A percentile compares a stretch with the other conserved stretches of the same genome.
phyloP scores from a whole-genome alignment of 1,140 invertebrate genomes.

The Mylabris phalerata region DNA sequence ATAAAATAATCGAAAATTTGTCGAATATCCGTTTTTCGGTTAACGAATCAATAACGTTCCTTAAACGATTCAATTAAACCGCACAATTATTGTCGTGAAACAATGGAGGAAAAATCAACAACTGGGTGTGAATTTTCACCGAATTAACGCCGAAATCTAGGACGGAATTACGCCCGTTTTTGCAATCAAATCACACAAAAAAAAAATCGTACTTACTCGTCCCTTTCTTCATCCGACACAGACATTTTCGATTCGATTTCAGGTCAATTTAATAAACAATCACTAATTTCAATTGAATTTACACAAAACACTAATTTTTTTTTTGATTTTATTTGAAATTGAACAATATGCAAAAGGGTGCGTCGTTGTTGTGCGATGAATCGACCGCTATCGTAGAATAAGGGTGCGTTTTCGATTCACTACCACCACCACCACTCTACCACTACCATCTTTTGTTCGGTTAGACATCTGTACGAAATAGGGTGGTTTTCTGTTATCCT shows the following conservation, averaged over 20 bases:
- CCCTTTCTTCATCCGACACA: conserved; percentile 47
- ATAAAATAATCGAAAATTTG: conserved; percentile 4
- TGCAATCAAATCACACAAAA: background rate
- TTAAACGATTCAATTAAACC: too few species aligned
- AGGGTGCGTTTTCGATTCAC: conserved; percentile 2
- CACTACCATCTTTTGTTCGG: too few species aligned
- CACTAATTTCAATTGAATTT: background rate
- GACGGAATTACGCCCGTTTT: background rate
- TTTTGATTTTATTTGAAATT: too few species aligned
- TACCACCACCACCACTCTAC: background rate
- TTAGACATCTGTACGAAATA: background rate
- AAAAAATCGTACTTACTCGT: conserved; percentile 44
- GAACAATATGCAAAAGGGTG: conserved; percentile 8
- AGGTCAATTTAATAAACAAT: background rate
- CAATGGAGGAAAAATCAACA: too few species aligned
- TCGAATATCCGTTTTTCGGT: conserved; percentile 1
- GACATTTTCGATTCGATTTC: conserved; percentile 30
- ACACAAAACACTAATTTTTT: background rate
- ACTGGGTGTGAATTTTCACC: too few species aligned
- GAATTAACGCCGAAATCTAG: too few species aligned
- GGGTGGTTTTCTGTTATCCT: background rate
- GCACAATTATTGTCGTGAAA: too few species aligned
- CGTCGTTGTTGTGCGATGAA: conserved; percentile 6
- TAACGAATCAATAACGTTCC: background rate
- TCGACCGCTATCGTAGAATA: conserved; percentile 10